Evolutionary conservation across 2,113 vertebrate genomes (phyloP), one percentile per base, ranked within the genome.

Genomic region (Periophthalmus modestus): DNA sequence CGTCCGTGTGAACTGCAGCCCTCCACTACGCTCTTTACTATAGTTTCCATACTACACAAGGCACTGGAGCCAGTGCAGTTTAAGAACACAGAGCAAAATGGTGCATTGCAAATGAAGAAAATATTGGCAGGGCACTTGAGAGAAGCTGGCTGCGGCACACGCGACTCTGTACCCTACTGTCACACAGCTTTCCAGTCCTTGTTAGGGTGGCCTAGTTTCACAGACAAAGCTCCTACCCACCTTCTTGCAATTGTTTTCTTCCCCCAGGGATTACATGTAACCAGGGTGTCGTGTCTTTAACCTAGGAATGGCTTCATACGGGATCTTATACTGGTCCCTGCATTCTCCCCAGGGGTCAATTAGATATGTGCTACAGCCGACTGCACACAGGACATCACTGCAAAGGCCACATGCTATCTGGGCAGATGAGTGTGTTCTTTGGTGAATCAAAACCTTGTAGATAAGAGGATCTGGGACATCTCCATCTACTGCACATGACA

Each of bases 191-290:
- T 75, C 57, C 79, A 68, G 70, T 85, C 77, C 85, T 89, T 88
- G 87, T 89, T 87, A 90, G 80, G 73, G 81, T 89, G 89, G 82
- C 89, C 90, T 91, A 92, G 75, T 89, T 92, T 87, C 72, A 80
- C 77, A 71, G 73, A 75, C 77, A 84, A 85, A 34, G 81, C 73
- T 71, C 80, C 69, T 72, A 70, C 81, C 88, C 79, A 85, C 84
- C 82, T 84, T 84, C 82, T 88, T 81, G 68, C 81, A 66, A 75
- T 79, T 75, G 57, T 78, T 68, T 77, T 72, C 62, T 66, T 43
- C 66, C 79, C 79, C 79, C 46, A 46, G 82, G 79, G 83, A 71
- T 85, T 85, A 72, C 78, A 72, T 72, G 75, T 71, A 79, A 75
- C 81, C 78, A 73, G 5, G 66, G 69, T 77, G 69, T 85, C 74